Evolutionary conservation across 2,888 invertebrate genomes (phyloP).

Genomic region (Noctua comes): DNA sequence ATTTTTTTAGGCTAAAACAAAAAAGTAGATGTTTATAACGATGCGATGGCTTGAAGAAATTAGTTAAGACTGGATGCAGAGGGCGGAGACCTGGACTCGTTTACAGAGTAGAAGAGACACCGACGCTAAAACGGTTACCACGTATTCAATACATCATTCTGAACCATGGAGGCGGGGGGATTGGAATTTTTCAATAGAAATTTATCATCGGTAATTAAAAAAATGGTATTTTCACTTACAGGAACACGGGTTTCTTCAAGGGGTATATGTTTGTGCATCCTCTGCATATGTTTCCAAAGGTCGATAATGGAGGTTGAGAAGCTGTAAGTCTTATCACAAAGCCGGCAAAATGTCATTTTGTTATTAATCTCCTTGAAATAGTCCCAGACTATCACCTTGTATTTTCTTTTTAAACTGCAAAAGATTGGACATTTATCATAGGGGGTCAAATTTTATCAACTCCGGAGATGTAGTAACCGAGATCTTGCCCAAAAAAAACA

Average conservation of each 20-base stretch:
- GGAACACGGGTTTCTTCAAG: not conserved
- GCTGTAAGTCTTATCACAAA: conserved; percentile 64
- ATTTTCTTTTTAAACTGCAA: not conserved
- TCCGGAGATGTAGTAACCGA: not conserved
- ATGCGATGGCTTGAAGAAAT: not conserved
- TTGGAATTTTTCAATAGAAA: too few relatives aligned
- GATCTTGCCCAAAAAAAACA: not conserved
- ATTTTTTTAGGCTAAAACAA: not conserved
- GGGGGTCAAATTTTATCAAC: not conserved
- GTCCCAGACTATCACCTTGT: conserved; percentile 57
- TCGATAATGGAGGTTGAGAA: conserved; percentile 29
- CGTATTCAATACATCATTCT: too few relatives aligned
- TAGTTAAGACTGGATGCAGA: not conserved
- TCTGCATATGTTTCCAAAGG: conserved; percentile 39
- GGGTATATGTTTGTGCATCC: conserved; percentile 18
- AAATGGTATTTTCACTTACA: not conserved
- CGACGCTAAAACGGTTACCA: too few relatives aligned
- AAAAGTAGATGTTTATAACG: not conserved
- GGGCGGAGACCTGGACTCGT: not conserved
- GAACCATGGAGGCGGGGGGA: too few relatives aligned
- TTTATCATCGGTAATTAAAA: too few relatives aligned
- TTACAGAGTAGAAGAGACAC: too few relatives aligned
- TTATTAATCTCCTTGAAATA: conserved; percentile 68
- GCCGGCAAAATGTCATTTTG: conserved; percentile 65
- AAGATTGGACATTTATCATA: too few relatives aligned